These are phyloP conservation scores for Aphyosemion australe DNA, from an alignment of 2,113 vertebrate genomes.

Conservation along the genomic window DNA sequence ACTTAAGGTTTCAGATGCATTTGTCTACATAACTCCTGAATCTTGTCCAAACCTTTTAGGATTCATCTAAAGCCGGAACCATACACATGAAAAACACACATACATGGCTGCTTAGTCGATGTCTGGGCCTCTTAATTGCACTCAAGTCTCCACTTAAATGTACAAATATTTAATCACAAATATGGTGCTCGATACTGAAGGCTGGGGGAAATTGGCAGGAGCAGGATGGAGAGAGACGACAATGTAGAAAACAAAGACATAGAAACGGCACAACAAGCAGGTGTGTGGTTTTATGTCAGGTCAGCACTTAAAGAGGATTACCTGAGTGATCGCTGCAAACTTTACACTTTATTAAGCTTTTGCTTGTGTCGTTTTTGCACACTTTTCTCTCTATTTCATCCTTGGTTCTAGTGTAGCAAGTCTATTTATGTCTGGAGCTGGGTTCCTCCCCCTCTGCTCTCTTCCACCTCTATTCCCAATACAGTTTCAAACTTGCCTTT, in stretches of 20 bases:
- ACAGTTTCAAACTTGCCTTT: conserved; percentile 12
- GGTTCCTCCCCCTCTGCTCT: background rate
- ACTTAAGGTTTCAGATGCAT: too few relatives aligned
- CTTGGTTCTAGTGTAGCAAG: background rate
- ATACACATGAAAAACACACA: background rate
- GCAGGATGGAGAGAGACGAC: conserved; percentile 4
- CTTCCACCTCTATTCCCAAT: conserved; percentile 12
- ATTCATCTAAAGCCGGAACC: background rate
- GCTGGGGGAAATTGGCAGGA: conserved; percentile 9
- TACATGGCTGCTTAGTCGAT: conserved; percentile 15
- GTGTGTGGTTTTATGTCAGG: conserved; percentile 37
- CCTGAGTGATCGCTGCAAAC: conserved; percentile 2
- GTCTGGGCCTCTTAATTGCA: conserved; percentile 30
- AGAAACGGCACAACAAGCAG: conserved; percentile 23
- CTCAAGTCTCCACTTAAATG: conserved; percentile 40
- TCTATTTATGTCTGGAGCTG: conserved; percentile 21
- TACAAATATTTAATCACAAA: conserved; percentile 43
- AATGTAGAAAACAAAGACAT: background rate
- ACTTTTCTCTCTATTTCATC: conserved; percentile 11
- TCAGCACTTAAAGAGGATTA: conserved; percentile 27
- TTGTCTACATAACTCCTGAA: too few relatives aligned
- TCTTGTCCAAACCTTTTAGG: background rate
- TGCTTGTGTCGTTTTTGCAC: conserved; percentile 18
- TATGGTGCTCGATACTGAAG: conserved; percentile 16
- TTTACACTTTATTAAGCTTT: background rate